These are phyloP conservation scores for Mastacembelus armatus DNA, from an alignment of 2,797 vertebrate genomes.

Conservation along the genomic window DNA sequence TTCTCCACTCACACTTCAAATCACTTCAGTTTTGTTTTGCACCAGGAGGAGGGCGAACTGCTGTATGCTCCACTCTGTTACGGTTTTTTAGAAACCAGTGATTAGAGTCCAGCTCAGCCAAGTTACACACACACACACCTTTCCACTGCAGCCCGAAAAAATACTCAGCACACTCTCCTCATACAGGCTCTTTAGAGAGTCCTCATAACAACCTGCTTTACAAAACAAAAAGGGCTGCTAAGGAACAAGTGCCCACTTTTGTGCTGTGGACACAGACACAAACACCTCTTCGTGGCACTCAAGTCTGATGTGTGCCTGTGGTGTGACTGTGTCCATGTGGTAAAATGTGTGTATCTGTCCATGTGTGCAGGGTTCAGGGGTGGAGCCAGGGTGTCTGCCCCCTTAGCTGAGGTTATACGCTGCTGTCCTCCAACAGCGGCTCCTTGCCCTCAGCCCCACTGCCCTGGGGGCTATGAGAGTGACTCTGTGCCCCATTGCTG, in stretches of 20 bases:
- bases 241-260: slow-evolving; percentile 57
- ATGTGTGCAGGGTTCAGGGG: slow-evolving; percentile 44
- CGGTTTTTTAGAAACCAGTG: slow-evolving; percentile 58
- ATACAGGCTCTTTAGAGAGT: slow-evolving; percentile 51
- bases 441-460: slow-evolving; percentile 89
- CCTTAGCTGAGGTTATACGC: slow-evolving; percentile 84
- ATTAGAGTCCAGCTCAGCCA: slow-evolving; percentile 60
- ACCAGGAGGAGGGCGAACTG: slow-evolving; percentile 30
- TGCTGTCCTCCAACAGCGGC: slow-evolving; percentile 91
- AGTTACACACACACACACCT: slow-evolving; percentile 34
- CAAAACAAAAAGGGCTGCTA: slow-evolving; percentile 44
- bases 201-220: slow-evolving; percentile 48
- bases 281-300: slow-evolving; percentile 52
- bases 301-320: slow-evolving; percentile 59
- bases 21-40: slow-evolving; percentile 31
- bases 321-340: slow-evolving; percentile 48
- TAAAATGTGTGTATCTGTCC: slow-evolving; percentile 56
- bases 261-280: slow-evolving; percentile 68
- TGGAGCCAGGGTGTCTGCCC: slow-evolving; percentile 48
- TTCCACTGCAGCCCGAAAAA: slow-evolving; percentile 61
- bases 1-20: slow-evolving; percentile 43
- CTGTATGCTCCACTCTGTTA: slow-evolving; percentile 45
- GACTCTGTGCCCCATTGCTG: slow-evolving; percentile 88
- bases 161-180: slow-evolving; percentile 43
- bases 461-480: slow-evolving; percentile 87